phyloP scores from a whole-genome alignment of 30 jellyfish, hydroid and myxozoan genomes.

The Phacellophora camtschatica region DNA sequence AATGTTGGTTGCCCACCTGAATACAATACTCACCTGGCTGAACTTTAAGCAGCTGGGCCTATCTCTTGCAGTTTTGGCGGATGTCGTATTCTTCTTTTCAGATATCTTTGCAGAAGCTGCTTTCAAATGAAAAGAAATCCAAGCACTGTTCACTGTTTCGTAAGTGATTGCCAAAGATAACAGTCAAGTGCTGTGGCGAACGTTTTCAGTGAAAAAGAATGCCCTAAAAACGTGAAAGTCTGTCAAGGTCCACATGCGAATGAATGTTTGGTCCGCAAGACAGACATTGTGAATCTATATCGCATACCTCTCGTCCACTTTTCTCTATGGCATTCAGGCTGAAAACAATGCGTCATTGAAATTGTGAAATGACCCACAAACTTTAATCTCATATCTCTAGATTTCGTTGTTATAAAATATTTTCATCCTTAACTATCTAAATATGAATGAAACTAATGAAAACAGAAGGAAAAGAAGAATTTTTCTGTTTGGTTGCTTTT shows the following conservation, averaged over 20 bases:
- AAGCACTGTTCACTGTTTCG: too few species aligned
- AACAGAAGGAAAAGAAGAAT: too few species aligned
- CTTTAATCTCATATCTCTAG: neutral
- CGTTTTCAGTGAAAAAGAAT: too few species aligned
- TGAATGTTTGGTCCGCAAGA: neutral
- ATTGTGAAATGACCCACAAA: neutral
- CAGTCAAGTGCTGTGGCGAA: neutral
- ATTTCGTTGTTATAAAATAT: too few species aligned
- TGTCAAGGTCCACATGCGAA: neutral
- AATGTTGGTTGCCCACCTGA: too few species aligned
- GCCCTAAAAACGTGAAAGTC: too few species aligned
- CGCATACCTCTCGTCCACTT: neutral
- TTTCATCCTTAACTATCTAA: too few species aligned
- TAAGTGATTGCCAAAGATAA: neutral
- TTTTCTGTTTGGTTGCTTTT: too few species aligned
- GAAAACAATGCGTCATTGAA: neutral
- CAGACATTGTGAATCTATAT: neutral
- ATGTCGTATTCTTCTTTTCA: neutral
- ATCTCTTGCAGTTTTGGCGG: neutral
- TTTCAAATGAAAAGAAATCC: too few species aligned
- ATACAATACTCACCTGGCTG: neutral
- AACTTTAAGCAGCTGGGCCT: neutral
- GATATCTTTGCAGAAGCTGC: neutral
- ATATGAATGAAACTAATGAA: neutral
- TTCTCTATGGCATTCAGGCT: neutral